Evolutionary conservation across 1,140 invertebrate species (phyloP).

Genomic region (Lepidurus couesii): DNA sequence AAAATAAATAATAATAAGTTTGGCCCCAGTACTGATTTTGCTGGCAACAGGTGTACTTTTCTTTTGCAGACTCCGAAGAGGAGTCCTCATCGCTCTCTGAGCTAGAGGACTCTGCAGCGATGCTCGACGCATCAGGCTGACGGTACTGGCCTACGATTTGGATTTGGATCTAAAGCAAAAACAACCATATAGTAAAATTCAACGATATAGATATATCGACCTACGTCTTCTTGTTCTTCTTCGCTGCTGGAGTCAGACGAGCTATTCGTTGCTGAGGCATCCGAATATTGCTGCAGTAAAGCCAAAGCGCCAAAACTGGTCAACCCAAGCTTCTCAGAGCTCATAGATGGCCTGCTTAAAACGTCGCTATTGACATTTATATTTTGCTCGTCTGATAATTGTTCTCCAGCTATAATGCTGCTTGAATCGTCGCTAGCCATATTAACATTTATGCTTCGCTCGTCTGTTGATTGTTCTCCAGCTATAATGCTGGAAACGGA

Average conservation of each 20-base stretch:
- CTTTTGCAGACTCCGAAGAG: not conserved
- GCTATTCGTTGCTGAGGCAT: not conserved
- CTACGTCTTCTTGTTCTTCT: not conserved
- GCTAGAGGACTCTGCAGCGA: not conserved
- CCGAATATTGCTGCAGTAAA: not conserved
- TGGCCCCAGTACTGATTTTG: not conserved
- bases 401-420: no score
- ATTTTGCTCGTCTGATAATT: no score
- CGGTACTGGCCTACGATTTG: not conserved
- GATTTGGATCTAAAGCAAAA: not conserved
- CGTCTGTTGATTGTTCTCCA: no score
- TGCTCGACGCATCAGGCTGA: not conserved
- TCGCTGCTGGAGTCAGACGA: not conserved
- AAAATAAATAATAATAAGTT: not conserved
- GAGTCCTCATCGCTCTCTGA: not conserved
- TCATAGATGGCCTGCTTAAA: not conserved
- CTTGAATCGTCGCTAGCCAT: no score
- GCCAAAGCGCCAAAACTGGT: not conserved
- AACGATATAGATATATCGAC: no score
- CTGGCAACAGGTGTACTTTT: not conserved
- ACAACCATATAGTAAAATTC: no score
- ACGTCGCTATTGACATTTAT: no score
- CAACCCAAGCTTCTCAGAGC: not conserved
- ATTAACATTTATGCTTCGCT: no score
- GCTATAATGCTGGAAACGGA: no score